Evolutionary conservation across 1,140 invertebrate species (phyloP).

Genomic region (Panagrolaimus sp.): DNA sequence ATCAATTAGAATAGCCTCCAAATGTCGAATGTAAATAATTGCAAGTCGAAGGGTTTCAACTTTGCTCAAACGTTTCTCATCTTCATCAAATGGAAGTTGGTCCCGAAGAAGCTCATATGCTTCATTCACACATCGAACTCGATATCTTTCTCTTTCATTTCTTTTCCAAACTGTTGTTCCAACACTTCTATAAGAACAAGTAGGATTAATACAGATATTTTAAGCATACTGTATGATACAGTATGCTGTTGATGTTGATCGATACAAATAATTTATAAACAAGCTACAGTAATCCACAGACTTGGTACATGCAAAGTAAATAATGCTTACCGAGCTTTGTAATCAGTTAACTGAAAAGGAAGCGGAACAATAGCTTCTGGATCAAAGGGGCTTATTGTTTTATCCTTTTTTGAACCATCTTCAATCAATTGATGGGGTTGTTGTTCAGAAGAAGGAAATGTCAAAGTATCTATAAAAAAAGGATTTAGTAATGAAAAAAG

Average conservation of each 20-base stretch:
- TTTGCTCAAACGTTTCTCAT: slow-evolving; percentile 62
- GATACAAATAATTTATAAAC: neutral
- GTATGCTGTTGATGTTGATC: neutral
- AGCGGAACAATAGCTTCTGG: slow-evolving; percentile 60
- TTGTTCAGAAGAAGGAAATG: neutral
- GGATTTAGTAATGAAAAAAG: neutral
- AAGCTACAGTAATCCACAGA: neutral
- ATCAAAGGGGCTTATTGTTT: slow-evolving; percentile 53
- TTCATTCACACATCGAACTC: slow-evolving; percentile 75
- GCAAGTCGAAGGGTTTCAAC: slow-evolving; percentile 63
- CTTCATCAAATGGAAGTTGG: slow-evolving; percentile 65
- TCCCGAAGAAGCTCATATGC: slow-evolving; percentile 74
- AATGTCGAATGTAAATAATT: slow-evolving; percentile 62
- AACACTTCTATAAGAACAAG: slow-evolving; percentile 28
- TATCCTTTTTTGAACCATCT: neutral
- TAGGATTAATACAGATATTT: slow-evolving; percentile 8
- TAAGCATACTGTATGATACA: neutral
- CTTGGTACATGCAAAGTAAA: too few species aligned
- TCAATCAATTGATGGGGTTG: neutral
- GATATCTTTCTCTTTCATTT: slow-evolving; percentile 61
- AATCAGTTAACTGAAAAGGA: slow-evolving; percentile 55
- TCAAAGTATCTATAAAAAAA: neutral
- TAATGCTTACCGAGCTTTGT: slow-evolving; percentile 30
- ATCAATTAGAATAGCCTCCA: slow-evolving; percentile 59
- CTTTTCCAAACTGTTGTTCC: slow-evolving; percentile 60